These are phyloP conservation scores for Odontomyia ornata DNA, from an alignment of 2,888 invertebrate species.

Conservation along the genomic window DNA sequence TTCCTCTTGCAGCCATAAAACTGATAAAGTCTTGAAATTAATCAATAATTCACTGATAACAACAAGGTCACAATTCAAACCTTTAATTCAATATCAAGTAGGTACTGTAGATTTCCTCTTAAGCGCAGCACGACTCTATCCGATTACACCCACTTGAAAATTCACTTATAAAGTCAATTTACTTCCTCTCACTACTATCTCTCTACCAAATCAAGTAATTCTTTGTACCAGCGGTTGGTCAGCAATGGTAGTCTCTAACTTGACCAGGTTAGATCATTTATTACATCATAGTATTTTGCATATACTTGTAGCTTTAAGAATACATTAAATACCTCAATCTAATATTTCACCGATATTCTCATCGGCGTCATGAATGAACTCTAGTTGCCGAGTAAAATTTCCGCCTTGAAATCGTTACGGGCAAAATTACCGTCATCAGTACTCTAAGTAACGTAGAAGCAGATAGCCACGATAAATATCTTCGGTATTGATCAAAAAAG, in stretches of 20 bases:
- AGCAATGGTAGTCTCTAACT: not conserved
- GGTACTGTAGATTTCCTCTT: not conserved
- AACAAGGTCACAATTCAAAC: not conserved
- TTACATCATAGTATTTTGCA: constrained; percentile 34
- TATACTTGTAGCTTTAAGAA: not conserved
- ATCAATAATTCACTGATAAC: not conserved
- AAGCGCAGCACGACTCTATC: not conserved
- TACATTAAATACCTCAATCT: constrained; percentile 4
- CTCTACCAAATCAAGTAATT: too few species aligned
- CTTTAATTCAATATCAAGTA: not conserved
- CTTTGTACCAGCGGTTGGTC: not conserved
- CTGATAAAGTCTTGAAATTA: not conserved
- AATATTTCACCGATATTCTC: constrained; percentile 39
- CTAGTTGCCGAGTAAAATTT: constrained; percentile 3
- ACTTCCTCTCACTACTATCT: not conserved
- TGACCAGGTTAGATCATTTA: not conserved
- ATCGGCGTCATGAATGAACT: constrained; percentile 26
- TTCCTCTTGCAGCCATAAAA: too few species aligned
- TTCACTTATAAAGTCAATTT: constrained; percentile 22
- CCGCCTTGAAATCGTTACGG: constrained; percentile 4
- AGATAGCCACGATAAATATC: constrained; percentile 33
- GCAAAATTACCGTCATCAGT: constrained; percentile 33
- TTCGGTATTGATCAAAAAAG: constrained; percentile 26
- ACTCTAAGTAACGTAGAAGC: constrained; percentile 25
- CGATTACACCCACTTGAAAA: constrained; percentile 35